Conservation (phyloP, 2,113 vertebrate species). For the Petrocephalus microphthalmus region DNA sequence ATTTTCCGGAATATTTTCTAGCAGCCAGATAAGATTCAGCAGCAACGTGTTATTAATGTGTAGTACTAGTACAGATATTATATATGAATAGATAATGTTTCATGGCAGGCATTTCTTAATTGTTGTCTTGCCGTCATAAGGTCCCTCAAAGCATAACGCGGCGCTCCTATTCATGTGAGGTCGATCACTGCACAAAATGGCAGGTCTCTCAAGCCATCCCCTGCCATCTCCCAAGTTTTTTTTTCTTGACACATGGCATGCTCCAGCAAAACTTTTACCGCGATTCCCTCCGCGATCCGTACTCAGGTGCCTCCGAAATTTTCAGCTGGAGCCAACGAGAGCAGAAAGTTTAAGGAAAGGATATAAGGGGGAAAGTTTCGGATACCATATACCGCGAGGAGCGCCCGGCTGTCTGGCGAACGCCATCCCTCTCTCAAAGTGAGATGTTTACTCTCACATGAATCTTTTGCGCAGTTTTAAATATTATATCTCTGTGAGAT, state of each 20-base stretch:
- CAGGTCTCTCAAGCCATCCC: constrained; percentile 68
- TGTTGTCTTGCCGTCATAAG: constrained; percentile 60
- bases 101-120: constrained; percentile 45
- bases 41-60: not conserved
- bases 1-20: not conserved
- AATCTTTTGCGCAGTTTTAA: not conserved
- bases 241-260: constrained; percentile 58
- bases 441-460: not conserved
- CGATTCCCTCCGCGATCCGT: constrained; percentile 42
- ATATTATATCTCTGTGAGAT: not conserved
- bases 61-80: not conserved
- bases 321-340: constrained; percentile 28
- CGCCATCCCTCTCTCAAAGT: constrained; percentile 3
- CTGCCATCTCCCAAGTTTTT: constrained; percentile 71
- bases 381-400: not conserved
- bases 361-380: constrained; percentile 28
- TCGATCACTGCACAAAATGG: constrained; percentile 87
- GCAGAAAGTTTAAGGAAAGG: constrained; percentile 46
- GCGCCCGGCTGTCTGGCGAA: not conserved
- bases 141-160: constrained; percentile 63
- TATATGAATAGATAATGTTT: not conserved
- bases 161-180: constrained; percentile 67
- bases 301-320: constrained; percentile 38
- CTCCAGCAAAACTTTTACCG: constrained; percentile 61
- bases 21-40: not conserved